Base-by-base conservation (phyloP, 92 coral and sea anemone species). In the Isaurus tuberculatus region DNA sequence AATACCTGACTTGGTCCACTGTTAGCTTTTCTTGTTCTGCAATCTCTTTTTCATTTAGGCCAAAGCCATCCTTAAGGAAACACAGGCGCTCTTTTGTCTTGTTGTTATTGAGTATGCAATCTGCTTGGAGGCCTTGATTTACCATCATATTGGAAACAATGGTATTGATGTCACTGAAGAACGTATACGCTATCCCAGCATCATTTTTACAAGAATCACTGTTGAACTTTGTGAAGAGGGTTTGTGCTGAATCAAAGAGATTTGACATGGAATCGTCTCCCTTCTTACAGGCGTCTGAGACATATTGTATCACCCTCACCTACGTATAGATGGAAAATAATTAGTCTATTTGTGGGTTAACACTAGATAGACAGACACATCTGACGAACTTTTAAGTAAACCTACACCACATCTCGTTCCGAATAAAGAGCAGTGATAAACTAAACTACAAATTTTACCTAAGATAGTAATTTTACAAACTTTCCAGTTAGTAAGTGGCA, bases 151-250 rank as follows among this genome's bases (percentile, higher is more conserved):
- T 65, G 42, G 36, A 28, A 30, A 65, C 71, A 16, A 20, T 17
- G 31, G 36, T n/a, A 29, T 20, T 65, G 23, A 65, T 27, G 27
- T 65, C 71, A 19, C n/a, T 10, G 70, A 65, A 65, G 40, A 11
- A 65, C 2, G 70, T 65, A 34, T 65, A 65, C 5, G 70, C 17
- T 20, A 65, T 36, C 1, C 70, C 70, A 0, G 70, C 70, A 28
- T 65, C 71, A 17, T 65, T 65, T 34, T 65, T 65, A 30, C 71
- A 65, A 34, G 71, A 65, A 3, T 65, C 71, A 17, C 71, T 65
- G 40, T 65, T 65, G 27, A 65, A 65, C 42, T 65, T 30, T n/a
- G 40, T 6, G 42, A 65, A 65, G 28, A 65, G 71, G 5, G 40
- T 8, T 65, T 11, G 10, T 2, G 36, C 71, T 13, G 17, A 28